Evolutionary conservation across 2,797 vertebrate genomes (phyloP).

Genomic region (Thalassophryne amazonica): DNA sequence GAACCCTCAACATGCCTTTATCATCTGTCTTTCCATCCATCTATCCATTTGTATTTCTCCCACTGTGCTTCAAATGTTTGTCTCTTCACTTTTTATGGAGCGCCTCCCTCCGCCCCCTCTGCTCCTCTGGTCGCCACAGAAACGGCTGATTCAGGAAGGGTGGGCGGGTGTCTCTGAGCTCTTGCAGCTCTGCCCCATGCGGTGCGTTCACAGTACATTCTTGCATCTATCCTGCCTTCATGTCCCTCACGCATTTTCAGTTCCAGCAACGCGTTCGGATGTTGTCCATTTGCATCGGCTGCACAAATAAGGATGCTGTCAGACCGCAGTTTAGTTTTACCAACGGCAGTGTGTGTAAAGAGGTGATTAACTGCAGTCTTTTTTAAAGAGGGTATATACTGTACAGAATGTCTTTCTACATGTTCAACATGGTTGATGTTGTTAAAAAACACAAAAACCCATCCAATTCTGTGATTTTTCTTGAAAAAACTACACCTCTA

Average conservation of each 20-base stretch:
- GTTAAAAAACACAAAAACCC: too few species aligned
- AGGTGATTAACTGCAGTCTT: too few species aligned
- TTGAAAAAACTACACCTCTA: too few species aligned
- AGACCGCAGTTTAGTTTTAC: too few species aligned
- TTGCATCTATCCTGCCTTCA: conserved; percentile 66
- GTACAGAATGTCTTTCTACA: too few species aligned
- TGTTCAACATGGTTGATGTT: too few species aligned
- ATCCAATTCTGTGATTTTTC: too few species aligned
- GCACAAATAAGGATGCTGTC: too few species aligned
- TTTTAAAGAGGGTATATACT: too few species aligned
- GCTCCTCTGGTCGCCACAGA: conserved; percentile 73
- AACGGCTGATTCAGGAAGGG: conserved; percentile 79
- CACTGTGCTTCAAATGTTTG: conserved; percentile 61
- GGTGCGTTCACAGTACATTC: conserved; percentile 70
- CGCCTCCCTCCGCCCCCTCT: conserved; percentile 38
- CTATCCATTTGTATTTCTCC: conserved; percentile 41
- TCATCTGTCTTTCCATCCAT: conserved; percentile 27
- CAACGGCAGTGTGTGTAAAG: too few species aligned
- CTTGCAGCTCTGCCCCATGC: conserved; percentile 75
- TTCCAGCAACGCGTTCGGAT: conserved; percentile 62
- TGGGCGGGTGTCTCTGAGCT: conserved; percentile 74
- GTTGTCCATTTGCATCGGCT: conserved; percentile 48
- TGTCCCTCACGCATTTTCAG: conserved; percentile 55
- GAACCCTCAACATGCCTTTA: conserved; percentile 46
- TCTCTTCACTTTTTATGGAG: conserved; percentile 55